Evolutionary conservation across 35 echinoderm and acorn worm species (phyloP).

Genomic region (Apostichopus californicus): DNA sequence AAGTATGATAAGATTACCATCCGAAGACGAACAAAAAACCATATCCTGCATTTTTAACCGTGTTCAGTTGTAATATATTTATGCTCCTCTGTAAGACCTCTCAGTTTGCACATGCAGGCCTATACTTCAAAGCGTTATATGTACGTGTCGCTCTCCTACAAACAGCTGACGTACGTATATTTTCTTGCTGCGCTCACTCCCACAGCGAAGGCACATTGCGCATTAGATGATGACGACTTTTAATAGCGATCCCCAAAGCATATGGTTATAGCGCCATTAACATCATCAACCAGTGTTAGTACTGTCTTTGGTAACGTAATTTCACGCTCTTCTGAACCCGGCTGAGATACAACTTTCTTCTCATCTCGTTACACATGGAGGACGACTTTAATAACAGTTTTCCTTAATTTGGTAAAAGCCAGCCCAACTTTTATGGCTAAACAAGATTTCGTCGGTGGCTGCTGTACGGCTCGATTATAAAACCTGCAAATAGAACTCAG

Average conservation of each 20-base stretch:
- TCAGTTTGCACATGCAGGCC: too few species aligned
- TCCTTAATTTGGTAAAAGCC: conserved; percentile 10
- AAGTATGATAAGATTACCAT: too few species aligned
- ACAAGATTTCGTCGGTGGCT: not conserved
- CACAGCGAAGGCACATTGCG: too few species aligned
- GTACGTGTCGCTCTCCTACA: too few species aligned
- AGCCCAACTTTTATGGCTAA: conserved; percentile 17
- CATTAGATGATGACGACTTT: not conserved
- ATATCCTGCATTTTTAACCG: too few species aligned
- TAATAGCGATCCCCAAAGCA: not conserved
- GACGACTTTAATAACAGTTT: conserved; percentile 14
- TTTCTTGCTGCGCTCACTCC: too few species aligned
- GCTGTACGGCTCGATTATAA: not conserved
- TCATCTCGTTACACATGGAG: not conserved
- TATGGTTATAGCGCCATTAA: conserved; percentile 13
- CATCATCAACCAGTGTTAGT: not conserved
- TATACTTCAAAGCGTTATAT: too few species aligned
- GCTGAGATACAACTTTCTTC: not conserved
- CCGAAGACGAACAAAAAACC: too few species aligned
- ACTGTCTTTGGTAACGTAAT: conserved; percentile 18
- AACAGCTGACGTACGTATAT: too few species aligned
- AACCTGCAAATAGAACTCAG: not conserved
- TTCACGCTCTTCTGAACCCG: conserved; percentile 15
- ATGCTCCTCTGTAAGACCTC: too few species aligned
- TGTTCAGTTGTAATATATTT: too few species aligned